Conservation (phyloP, 2,797 vertebrate genomes). For the Chloroceryle amazona region DNA sequence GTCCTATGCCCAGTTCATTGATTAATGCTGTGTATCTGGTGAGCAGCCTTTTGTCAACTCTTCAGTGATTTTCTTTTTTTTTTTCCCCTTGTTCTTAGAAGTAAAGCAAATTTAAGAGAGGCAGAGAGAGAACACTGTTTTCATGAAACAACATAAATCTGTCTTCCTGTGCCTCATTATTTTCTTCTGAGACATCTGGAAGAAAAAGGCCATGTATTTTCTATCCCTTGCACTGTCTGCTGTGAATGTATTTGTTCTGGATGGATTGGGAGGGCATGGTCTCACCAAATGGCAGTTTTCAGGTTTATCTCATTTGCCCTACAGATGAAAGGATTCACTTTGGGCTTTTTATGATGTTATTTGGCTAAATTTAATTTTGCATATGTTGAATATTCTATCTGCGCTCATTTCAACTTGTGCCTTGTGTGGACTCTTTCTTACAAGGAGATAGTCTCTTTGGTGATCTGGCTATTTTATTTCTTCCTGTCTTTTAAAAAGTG, state of each 20-base stretch:
- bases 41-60: constrained; percentile 16
- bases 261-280: not conserved
- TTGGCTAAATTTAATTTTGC: not conserved
- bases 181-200: constrained; percentile 29
- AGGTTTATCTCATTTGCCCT: not conserved
- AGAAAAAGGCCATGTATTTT: constrained; percentile 49
- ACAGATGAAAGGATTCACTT: not conserved
- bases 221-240: not conserved
- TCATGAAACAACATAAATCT: constrained; percentile 47
- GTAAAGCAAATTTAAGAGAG: constrained; percentile 48
- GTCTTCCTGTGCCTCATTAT: constrained; percentile 38
- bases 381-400: not conserved
- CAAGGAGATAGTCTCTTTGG: not conserved
- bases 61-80: constrained; percentile 4
- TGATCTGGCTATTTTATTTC: not conserved
- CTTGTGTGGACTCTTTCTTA: not conserved
- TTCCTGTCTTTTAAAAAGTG: not conserved
- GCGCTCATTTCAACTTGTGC: not conserved
- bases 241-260: constrained; percentile 16
- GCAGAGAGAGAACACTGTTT: constrained; percentile 22
- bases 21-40: constrained; percentile 8
- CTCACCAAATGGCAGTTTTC: not conserved
- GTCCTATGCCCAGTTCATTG: not conserved
- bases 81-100: not conserved
- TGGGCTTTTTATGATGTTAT: not conserved